phyloP scores from a whole-genome alignment of 2,888 invertebrate species.

The Conomelus anceps region DNA sequence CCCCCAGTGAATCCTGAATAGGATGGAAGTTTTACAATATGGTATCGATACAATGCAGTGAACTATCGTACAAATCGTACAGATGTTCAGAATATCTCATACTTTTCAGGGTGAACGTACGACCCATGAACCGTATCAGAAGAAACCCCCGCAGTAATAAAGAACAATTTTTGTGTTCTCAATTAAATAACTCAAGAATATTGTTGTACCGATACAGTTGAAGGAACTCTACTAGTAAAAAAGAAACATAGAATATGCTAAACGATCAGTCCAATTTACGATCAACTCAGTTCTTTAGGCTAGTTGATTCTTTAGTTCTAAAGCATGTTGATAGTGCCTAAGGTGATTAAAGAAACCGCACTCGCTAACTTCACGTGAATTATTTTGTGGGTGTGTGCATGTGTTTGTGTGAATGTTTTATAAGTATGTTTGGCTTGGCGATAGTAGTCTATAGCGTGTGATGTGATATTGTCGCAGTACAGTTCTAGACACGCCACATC shows the following conservation, averaged over 20 bases:
- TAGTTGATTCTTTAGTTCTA: not conserved
- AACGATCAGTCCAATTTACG: not conserved
- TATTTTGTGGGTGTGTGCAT: not conserved
- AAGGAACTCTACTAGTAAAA: not conserved
- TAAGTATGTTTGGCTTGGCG: not conserved
- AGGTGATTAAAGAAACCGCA: not conserved
- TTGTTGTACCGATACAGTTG: not conserved
- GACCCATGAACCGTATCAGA: not conserved
- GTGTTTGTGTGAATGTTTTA: not conserved
- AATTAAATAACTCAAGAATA: not conserved
- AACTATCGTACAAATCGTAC: too few relatives aligned
- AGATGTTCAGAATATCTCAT: not conserved
- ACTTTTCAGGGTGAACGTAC: not conserved
- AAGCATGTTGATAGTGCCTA: not conserved
- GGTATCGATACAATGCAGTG: too few relatives aligned
- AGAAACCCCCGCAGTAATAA: not conserved
- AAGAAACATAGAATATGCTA: not conserved
- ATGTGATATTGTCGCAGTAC: not conserved
- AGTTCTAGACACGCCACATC: not conserved
- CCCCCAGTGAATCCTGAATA: too few relatives aligned
- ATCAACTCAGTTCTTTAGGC: too few relatives aligned
- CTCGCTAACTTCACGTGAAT: not conserved
- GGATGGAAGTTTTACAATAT: too few relatives aligned
- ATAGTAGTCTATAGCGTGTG: not conserved
- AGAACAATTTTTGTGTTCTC: not conserved